Evolutionary conservation across 2,888 invertebrate genomes (phyloP).

Genomic region (Brachycybe producta): DNA sequence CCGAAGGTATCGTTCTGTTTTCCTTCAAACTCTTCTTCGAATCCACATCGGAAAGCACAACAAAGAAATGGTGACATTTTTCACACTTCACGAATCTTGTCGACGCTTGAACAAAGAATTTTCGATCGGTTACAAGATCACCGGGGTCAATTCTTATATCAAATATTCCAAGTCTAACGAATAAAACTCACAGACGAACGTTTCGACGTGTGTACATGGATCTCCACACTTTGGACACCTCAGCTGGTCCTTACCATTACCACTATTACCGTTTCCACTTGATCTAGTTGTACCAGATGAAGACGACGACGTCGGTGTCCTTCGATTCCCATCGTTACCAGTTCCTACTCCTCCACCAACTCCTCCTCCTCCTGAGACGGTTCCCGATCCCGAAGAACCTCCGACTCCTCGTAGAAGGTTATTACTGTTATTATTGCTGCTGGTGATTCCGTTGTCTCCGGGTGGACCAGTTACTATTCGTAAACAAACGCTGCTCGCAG

Average conservation of each 20-base stretch:
- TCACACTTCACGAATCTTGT: slow-evolving; percentile 95
- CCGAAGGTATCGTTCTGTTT: slow-evolving; percentile 48
- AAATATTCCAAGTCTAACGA: slow-evolving; percentile 15
- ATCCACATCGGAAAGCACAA: slow-evolving; percentile 84
- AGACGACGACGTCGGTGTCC: slow-evolving; percentile 7
- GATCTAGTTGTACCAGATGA: slow-evolving; percentile 20
- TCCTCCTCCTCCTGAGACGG: slow-evolving; percentile 17
- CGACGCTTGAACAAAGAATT: slow-evolving; percentile 44
- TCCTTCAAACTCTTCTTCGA: slow-evolving; percentile 71
- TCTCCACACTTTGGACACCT: slow-evolving; percentile 91
- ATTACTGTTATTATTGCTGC: no score
- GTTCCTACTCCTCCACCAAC: slow-evolving; percentile 18
- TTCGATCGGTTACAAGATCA: neutral
- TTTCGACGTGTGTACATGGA: slow-evolving; percentile 93
- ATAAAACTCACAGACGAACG: slow-evolving; percentile 65
- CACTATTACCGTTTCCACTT: slow-evolving; percentile 44
- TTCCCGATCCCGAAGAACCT: no score
- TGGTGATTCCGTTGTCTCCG: no score
- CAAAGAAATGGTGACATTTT: slow-evolving; percentile 95
- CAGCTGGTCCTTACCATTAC: slow-evolving; percentile 36
- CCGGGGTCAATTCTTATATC: slow-evolving; percentile 2
- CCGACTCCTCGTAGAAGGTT: no score
- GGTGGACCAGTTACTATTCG: slow-evolving; percentile 22
- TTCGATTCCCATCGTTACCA: slow-evolving; percentile 18
- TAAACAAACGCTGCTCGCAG: slow-evolving; percentile 5